A percentile compares a stretch with the other conserved stretches of the same genome.
Evolutionary conservation across 2,797 vertebrate species (phyloP).

Genomic region (Esox lucius): DNA sequence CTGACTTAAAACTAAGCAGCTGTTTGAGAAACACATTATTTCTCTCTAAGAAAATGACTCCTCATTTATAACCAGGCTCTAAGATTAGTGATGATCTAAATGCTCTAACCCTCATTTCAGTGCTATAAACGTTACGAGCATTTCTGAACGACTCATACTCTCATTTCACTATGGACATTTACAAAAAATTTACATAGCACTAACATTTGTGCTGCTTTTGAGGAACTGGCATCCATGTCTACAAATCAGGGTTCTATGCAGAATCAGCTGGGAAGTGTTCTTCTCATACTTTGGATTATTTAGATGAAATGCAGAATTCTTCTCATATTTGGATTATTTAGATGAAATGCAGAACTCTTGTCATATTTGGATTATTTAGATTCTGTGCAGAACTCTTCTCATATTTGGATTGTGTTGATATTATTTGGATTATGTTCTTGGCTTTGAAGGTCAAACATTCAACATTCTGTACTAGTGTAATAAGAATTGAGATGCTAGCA

Average conservation of each 20-base stretch:
- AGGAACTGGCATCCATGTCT: background rate
- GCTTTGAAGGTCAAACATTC: too few relatives aligned
- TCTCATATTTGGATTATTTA: too few relatives aligned
- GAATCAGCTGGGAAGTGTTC: background rate
- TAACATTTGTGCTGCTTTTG: background rate
- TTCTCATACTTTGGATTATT: too few relatives aligned
- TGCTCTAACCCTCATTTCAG: background rate
- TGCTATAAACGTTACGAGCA: background rate
- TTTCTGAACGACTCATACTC: background rate
- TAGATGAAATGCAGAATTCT: too few relatives aligned
- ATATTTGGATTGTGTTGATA: background rate
- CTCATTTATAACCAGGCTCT: background rate
- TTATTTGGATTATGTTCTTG: too few relatives aligned
- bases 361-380: background rate
- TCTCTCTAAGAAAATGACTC: background rate
- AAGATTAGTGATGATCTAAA: background rate
- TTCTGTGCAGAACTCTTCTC: too few relatives aligned
- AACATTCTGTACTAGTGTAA: too few relatives aligned
- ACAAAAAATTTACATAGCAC: too few relatives aligned
- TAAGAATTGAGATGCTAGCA: background rate
- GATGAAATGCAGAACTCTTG: background rate
- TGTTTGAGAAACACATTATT: background rate
- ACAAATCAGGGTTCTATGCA: background rate
- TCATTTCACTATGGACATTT: background rate
- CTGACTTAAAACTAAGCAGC: background rate